Evolutionary conservation across 2,888 invertebrate species (phyloP).

Genomic region (Pegoplata infirma): DNA sequence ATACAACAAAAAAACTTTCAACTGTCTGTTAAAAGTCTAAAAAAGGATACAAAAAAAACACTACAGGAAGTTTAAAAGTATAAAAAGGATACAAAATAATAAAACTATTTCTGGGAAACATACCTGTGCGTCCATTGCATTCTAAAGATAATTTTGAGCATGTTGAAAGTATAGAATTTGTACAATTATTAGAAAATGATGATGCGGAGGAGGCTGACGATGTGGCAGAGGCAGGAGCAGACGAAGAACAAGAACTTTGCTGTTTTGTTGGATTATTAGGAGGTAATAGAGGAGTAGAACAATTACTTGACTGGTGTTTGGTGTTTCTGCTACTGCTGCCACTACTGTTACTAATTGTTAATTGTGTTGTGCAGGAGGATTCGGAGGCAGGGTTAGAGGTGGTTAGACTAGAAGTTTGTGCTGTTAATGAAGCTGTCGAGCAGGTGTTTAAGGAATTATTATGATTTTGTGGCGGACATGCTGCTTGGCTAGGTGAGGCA

Average conservation of each 20-base stretch:
- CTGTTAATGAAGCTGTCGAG: constrained; percentile 72
- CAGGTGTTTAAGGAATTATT: constrained; percentile 64
- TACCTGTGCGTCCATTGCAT: constrained; percentile 83
- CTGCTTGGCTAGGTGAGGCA: constrained; percentile 54
- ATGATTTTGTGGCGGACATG: constrained; percentile 61
- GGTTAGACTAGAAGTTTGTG: constrained; percentile 65
- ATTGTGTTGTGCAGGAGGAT: constrained; percentile 25
- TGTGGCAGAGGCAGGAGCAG: constrained; percentile 37
- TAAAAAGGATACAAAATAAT: constrained; percentile 26
- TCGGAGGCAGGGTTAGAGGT: constrained; percentile 22
- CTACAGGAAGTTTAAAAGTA: background rate
- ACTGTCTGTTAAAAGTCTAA: constrained; percentile 56
- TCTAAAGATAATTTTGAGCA: constrained; percentile 79
- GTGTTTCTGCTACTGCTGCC: constrained; percentile 29
- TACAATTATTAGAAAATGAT: constrained; percentile 57
- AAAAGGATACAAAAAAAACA: constrained; percentile 14
- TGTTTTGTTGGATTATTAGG: constrained; percentile 18
- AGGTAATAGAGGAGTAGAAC: constrained; percentile 41
- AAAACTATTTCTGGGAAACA: constrained; percentile 67
- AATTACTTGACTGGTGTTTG: constrained; percentile 52
- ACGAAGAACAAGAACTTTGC: constrained; percentile 50
- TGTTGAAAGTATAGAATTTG: constrained; percentile 64
- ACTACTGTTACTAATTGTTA: constrained; percentile 51
- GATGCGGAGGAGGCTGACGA: constrained; percentile 58
- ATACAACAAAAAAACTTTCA: constrained; percentile 54